These are phyloP conservation scores for Micoletzkya japonica DNA, from an alignment of 2,888 invertebrate genomes.

Conservation along the genomic window DNA sequence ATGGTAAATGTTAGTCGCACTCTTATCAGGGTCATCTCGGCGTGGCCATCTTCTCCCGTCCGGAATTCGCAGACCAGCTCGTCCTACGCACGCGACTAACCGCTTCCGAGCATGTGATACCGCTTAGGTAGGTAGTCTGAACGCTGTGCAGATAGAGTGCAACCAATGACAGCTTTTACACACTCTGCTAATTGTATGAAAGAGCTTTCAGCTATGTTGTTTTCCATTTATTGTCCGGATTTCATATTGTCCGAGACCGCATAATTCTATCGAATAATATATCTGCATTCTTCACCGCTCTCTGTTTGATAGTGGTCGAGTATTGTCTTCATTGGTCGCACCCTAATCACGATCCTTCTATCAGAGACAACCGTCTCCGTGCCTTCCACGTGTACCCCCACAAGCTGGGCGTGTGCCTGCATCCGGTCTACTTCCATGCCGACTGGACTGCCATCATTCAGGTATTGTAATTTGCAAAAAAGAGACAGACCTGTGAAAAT, in stretches of 20 bases:
- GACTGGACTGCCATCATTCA: constrained; percentile 18
- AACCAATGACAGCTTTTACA: no score
- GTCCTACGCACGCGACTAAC: not conserved
- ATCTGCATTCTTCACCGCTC: no score
- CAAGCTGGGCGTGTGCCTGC: constrained; percentile 23
- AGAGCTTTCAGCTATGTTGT: not conserved
- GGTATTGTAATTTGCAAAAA: no score
- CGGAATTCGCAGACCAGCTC: not conserved
- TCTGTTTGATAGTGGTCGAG: no score
- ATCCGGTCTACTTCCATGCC: constrained; percentile 20
- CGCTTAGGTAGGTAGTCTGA: not conserved
- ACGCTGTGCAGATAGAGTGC: no score
- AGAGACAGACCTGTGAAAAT: no score
- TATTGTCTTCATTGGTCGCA: not conserved
- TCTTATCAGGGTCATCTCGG: not conserved
- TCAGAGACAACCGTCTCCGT: constrained; percentile 9
- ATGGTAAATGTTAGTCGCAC: not conserved
- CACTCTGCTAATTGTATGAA: no score
- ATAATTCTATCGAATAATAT: no score
- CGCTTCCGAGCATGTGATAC: not conserved
- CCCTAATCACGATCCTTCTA: not conserved
- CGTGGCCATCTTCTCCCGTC: not conserved
- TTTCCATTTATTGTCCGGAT: no score
- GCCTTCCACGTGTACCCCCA: not conserved
- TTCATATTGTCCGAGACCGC: no score